Base-by-base conservation (phyloP, 2,888 invertebrate species). In the Epistrophe grossulariae region DNA sequence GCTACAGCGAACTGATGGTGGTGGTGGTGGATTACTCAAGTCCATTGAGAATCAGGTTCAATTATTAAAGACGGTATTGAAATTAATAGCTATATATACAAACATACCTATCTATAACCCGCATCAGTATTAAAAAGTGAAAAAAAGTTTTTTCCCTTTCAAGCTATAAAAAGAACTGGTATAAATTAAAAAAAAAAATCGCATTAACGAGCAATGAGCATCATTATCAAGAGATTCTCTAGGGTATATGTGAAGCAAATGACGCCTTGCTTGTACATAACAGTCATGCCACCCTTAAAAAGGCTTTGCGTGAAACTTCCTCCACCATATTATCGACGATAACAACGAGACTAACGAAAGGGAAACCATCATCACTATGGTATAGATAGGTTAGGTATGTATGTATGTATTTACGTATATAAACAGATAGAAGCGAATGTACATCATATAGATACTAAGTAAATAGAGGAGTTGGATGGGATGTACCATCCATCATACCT, bases 241-340 rank as follows among this genome's bases (percentile, higher is more conserved):
- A 79, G 87, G 79, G 87, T 52, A 52, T 74, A 52, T 74, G 83
- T 83, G 83, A 87, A 87, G 83, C 83, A 87, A 87, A 83, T 87
- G 79, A 87, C 87, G 87, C 87, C 87, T 87, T 74, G 76, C 64
- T 72, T 55, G 83, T 87, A 87, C 55, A 87, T 83, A 79, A 55
- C 24, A 79, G 71, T 31, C 60, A 59, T 55, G 64, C 71, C 76
- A 83, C 79, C 77, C 81, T 57, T 71, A 57, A 76, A 48, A 76
- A 78, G 79, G 62, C 60, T 79, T 72, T 79, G 78, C 66, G 82
- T 87, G 66, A 76, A 82, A 72, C 55, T 68, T 59, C 38, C 79
- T 50, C 48, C 43, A 43, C 28, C 72, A 60, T 43, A 38, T 13
- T 59, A 31, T 68, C 13, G 57, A 24, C 43, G 8, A 82, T 52